phyloP scores from a whole-genome alignment of 2,113 vertebrate species.

The Osmerus mordax region DNA sequence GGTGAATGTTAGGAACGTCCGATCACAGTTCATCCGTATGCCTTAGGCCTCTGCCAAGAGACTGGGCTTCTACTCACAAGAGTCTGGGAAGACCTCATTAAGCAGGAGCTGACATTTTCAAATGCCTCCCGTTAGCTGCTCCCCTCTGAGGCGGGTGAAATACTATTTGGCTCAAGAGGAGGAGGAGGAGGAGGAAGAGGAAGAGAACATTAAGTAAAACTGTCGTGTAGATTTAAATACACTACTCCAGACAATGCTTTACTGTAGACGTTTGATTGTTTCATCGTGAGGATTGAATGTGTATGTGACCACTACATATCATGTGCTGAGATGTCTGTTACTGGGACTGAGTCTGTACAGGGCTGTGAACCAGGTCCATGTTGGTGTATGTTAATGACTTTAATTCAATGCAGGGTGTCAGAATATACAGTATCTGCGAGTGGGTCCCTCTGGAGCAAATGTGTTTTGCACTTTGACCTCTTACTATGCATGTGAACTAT shows the following conservation, averaged over 20 bases:
- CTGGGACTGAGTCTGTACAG: no score
- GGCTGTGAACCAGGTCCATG: no score
- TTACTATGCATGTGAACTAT: constrained; percentile 27
- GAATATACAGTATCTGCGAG: background rate
- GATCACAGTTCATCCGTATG: background rate
- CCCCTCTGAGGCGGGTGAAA: background rate
- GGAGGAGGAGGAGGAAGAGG: no score
- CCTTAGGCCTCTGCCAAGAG: background rate
- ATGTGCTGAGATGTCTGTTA: no score
- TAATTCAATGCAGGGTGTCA: constrained; percentile 2
- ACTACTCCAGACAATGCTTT: constrained; percentile 10
- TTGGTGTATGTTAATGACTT: constrained; percentile 25
- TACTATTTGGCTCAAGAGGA: no score
- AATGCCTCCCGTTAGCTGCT: background rate
- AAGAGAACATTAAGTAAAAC: constrained; percentile 6
- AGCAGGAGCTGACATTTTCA: constrained; percentile 33
- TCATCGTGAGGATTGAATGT: no score
- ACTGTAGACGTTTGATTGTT: constrained; percentile 16
- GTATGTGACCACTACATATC: no score
- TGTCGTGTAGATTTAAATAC: background rate
- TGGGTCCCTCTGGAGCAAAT: background rate
- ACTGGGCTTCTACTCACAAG: background rate
- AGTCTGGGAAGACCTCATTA: constrained; percentile 9
- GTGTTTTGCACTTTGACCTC: background rate
- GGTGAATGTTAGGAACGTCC: no score